These are phyloP conservation scores for Accipiter cooperii DNA, from an alignment of 2,113 vertebrate species.

Conservation along the genomic window DNA sequence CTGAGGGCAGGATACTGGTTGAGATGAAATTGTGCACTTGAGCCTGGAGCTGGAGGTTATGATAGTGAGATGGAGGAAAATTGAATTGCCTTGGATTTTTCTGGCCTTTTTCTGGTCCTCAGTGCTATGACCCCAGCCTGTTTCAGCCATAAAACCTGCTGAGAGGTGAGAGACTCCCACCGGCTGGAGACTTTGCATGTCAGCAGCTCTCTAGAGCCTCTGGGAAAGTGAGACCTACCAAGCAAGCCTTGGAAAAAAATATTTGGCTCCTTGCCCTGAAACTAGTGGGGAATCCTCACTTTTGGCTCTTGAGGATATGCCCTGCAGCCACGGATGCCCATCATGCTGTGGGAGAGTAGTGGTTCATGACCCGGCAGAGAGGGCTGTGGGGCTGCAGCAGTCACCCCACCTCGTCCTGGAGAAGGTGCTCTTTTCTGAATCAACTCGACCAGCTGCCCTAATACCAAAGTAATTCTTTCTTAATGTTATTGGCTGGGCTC, in stretches of 20 bases:
- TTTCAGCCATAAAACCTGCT: not conserved
- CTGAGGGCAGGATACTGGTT: not conserved
- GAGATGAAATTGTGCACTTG: not conserved
- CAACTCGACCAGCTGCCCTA: not conserved
- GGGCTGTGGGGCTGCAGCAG: not conserved
- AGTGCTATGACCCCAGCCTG: not conserved
- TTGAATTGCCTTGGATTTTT: not conserved
- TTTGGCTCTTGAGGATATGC: not conserved
- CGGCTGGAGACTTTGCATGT: fast-evolving
- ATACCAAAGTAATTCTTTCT: not conserved
- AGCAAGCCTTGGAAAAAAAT: not conserved
- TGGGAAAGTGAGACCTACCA: not conserved
- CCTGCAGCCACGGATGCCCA: fast-evolving
- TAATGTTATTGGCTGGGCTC: not conserved
- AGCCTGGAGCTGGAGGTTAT: not conserved
- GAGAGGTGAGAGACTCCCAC: not conserved
- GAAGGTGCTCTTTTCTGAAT: not conserved
- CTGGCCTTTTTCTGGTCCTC: not conserved
- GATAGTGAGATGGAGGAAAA: not conserved
- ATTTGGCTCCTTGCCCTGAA: not conserved
- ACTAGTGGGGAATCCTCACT: not conserved
- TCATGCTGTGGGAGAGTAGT: fast-evolving
- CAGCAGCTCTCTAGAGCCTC: not conserved
- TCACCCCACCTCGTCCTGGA: not conserved
- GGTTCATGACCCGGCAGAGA: not conserved